Percentiles rank a stretch among this genome's conserved stretches.
phyloP scores from a whole-genome alignment of 2,113 vertebrate species.

The Petrocephalus microphthalmus region DNA sequence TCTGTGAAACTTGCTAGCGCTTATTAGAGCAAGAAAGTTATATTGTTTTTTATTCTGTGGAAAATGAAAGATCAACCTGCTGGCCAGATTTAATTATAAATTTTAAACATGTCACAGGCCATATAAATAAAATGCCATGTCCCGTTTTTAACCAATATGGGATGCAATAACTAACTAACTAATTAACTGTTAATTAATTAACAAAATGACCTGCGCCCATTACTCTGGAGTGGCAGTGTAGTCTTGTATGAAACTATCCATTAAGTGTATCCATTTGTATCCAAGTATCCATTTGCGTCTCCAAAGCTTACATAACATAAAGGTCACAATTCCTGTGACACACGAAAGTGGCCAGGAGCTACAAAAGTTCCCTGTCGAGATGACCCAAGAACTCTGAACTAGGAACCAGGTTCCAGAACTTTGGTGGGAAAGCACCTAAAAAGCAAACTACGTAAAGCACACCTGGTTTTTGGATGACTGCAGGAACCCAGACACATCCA shows the following conservation, averaged over 20 bases:
- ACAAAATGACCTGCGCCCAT: neutral
- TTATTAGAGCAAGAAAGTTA: neutral
- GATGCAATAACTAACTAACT: neutral
- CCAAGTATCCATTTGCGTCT: neutral
- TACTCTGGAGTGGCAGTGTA: neutral
- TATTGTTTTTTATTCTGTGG: neutral
- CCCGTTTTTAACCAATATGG: neutral
- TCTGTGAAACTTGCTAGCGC: neutral
- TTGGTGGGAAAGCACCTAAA: neutral
- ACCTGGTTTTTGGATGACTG: neutral
- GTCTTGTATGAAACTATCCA: neutral
- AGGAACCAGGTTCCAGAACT: neutral
- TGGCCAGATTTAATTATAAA: neutral
- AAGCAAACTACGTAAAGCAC: neutral
- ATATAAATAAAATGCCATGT: neutral
- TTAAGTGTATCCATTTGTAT: too few relatives aligned
- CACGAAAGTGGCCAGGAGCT: neutral
- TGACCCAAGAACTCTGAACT: neutral
- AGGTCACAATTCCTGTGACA: neutral
- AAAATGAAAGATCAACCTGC: neutral
- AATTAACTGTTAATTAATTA: too few relatives aligned
- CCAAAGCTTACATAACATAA: neutral
- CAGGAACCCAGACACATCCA: neutral
- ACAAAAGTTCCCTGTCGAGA: neutral
- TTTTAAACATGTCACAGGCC: neutral